These are phyloP conservation scores for Amphipoea oculea DNA, from an alignment of 2,888 invertebrate genomes.

Conservation along the genomic window DNA sequence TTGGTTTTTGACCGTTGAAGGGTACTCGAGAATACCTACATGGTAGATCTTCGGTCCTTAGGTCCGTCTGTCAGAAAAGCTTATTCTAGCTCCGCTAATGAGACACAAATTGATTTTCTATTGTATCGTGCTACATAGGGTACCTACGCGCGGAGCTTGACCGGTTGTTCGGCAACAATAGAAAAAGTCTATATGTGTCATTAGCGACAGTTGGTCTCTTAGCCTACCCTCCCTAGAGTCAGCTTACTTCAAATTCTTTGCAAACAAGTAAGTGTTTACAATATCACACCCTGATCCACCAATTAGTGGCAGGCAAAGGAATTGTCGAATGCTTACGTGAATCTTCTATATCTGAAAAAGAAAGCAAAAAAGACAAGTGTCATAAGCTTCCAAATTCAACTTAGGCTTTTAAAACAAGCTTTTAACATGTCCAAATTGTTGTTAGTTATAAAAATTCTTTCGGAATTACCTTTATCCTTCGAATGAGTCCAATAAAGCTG, in stretches of 20 bases:
- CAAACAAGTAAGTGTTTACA: background rate
- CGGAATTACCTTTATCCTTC: constrained; percentile 71
- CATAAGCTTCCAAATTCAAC: constrained; percentile 11
- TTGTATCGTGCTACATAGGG: too few species aligned
- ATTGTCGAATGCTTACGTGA: background rate
- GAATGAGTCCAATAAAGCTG: constrained; percentile 78
- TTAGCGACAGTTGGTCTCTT: background rate
- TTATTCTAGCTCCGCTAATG: too few species aligned
- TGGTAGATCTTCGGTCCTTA: too few species aligned
- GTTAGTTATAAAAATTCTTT: constrained; percentile 77
- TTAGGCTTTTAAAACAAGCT: constrained; percentile 26
- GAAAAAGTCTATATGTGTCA: background rate
- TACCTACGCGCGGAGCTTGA: too few species aligned
- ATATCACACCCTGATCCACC: background rate
- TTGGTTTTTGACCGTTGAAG: background rate
- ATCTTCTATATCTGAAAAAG: background rate
- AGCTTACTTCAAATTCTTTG: background rate
- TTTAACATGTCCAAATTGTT: constrained; percentile 41
- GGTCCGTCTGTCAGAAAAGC: too few species aligned
- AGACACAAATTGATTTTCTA: too few species aligned
- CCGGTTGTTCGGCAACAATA: too few species aligned
- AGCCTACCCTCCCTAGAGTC: background rate
- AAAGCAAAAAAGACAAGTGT: background rate
- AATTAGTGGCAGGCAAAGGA: background rate
- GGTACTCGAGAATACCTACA: background rate